phyloP scores from a whole-genome alignment of 1,140 invertebrate species.

The Paraescarpia echinospica region DNA sequence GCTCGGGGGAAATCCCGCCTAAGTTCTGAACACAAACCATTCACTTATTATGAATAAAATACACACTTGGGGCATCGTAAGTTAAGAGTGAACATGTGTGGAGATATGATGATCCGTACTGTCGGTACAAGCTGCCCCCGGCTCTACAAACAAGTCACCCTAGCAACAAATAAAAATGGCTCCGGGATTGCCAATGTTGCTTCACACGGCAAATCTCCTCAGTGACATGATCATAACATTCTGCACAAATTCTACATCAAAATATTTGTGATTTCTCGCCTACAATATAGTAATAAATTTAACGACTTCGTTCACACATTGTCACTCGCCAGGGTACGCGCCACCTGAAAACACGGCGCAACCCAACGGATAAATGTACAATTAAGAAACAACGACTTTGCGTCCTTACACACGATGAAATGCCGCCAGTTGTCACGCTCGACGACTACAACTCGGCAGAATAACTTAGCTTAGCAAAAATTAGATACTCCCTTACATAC shows the following conservation, averaged over 20 bases:
- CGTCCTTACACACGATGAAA: not conserved
- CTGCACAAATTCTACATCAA: conserved; percentile 5
- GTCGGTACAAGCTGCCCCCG: not conserved
- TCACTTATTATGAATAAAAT: not conserved
- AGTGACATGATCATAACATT: not conserved
- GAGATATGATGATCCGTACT: not conserved
- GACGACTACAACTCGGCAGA: not conserved
- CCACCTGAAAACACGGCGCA: not conserved
- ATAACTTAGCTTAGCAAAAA: not conserved
- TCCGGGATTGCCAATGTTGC: not conserved
- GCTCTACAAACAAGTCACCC: not conserved
- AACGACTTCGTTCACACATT: conserved; percentile 1
- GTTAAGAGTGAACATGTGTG: not conserved
- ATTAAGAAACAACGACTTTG: not conserved
- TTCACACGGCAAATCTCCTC: not conserved
- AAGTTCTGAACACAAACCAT: not conserved
- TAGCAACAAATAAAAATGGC: not conserved
- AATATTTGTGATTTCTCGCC: not conserved
- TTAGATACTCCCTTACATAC: conserved; percentile 4
- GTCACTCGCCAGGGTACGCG: not conserved
- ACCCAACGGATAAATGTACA: conserved; percentile 5
- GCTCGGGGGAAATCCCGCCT: not conserved
- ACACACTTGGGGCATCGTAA: not conserved
- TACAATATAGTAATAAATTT: not conserved
- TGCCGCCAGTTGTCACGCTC: not conserved